Percentiles rank a stretch among this genome's conserved stretches.
These are phyloP conservation scores for Champsocephalus gunnari DNA, from an alignment of 2,797 vertebrate genomes.

Conservation along the genomic window DNA sequence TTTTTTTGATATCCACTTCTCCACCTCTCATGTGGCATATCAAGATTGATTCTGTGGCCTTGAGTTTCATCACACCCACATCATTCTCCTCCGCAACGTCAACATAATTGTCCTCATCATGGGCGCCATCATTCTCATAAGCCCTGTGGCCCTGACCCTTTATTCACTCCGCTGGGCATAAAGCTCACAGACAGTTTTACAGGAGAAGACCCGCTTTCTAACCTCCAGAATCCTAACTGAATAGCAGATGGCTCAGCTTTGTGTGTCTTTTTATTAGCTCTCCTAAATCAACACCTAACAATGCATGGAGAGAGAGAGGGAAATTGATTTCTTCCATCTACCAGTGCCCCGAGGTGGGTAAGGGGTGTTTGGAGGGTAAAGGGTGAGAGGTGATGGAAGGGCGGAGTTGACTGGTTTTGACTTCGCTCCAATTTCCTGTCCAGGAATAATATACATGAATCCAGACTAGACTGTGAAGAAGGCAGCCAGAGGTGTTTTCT, in stretches of 20 bases:
- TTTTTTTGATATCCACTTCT: conserved; percentile 8
- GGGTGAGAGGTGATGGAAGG: conserved; percentile 66
- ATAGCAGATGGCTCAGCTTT: conserved; percentile 81
- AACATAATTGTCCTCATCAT: conserved; percentile 60
- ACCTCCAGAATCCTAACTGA: conserved; percentile 80
- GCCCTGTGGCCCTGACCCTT: conserved; percentile 75
- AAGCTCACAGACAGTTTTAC: conserved; percentile 81
- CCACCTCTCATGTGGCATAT: conserved; percentile 9
- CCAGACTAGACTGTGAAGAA: conserved; percentile 50
- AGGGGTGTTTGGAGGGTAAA: conserved; percentile 72
- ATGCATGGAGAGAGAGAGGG: conserved; percentile 68
- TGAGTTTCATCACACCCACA: conserved; percentile 49
- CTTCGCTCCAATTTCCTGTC: conserved; percentile 72
- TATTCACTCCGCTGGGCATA: conserved; percentile 69
- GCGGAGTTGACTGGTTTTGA: conserved; percentile 68
- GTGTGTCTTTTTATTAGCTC: conserved; percentile 82
- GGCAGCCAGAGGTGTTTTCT: conserved; percentile 44
- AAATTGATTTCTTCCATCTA: conserved; percentile 82
- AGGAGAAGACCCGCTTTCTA: conserved; percentile 75
- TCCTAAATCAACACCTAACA: conserved; percentile 85
- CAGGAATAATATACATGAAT: conserved; percentile 40
- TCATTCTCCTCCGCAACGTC: conserved; percentile 48
- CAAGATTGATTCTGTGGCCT: conserved; percentile 56
- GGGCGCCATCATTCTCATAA: conserved; percentile 57
- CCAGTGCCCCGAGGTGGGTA: conserved; percentile 74